Evolutionary conservation across 2,797 vertebrate genomes (phyloP).

Genomic region (Loris lydekkerianus): DNA sequence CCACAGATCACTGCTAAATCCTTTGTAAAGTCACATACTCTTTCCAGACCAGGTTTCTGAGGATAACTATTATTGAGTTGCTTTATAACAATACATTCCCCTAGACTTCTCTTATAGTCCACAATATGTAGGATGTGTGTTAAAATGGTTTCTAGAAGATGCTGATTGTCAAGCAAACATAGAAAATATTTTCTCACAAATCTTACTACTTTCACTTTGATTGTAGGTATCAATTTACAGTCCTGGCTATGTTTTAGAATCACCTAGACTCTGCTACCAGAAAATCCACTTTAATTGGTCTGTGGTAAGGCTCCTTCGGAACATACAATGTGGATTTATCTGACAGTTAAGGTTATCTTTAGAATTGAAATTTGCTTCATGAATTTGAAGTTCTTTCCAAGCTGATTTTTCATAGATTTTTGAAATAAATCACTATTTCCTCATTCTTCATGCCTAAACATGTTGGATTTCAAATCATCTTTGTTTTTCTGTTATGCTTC

Average conservation of each 20-base stretch:
- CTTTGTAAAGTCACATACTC: background rate
- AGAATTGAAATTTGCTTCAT: background rate
- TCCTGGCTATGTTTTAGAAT: background rate
- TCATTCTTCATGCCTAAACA: conserved; percentile 6
- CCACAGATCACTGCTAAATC: background rate
- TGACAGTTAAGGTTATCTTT: background rate
- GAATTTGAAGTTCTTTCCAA: conserved; percentile 31
- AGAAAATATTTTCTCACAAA: background rate
- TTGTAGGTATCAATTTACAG: background rate
- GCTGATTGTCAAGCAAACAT: background rate
- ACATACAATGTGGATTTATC: background rate
- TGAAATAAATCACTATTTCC: background rate
- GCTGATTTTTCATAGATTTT: background rate
- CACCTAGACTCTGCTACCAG: background rate
- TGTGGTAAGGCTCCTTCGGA: background rate
- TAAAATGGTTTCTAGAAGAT: background rate
- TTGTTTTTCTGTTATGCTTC: conserved; percentile 25
- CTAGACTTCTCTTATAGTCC: background rate
- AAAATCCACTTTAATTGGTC: background rate
- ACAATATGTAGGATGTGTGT: background rate
- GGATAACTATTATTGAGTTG: background rate
- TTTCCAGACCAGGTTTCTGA: background rate
- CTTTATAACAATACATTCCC: background rate
- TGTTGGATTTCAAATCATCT: background rate
- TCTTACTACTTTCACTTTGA: background rate